Base-by-base conservation (phyloP, 1,140 invertebrate species). In the Philotrypesis tridentata region DNA sequence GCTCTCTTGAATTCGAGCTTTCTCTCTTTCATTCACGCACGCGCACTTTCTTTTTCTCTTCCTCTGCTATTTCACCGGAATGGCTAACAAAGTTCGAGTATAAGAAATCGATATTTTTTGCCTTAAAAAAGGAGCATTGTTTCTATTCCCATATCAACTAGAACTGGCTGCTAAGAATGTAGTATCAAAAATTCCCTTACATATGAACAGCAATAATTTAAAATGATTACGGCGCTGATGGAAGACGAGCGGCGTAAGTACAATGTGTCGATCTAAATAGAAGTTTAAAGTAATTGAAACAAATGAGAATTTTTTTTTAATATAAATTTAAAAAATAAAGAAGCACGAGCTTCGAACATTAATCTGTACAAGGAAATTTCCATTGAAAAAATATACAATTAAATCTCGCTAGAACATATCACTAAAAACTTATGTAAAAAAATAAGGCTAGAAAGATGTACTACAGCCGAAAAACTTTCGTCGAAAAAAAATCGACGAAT, bases 211-310 rank as follows among this genome's bases (percentile, higher is more conserved):
- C 23, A 33, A 40, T n/a, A 48, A 79, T 27, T 73, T 67, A 17
- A 67, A 78, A 60, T 48, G 40, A 48, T 78, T 77, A 68, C 75
- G 75, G 61, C 83, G 70, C 74, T 75, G 43, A 75, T 82, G 79
- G 79, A 84, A 84, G 83, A 82, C 75, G 12, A 81, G 74, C 79
- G 72, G 17, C 76, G 25, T 84, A 82, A 84, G 76, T 84, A 78
- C 73, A 82, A 77, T 81, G 25, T 75, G 60, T 61, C 27, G 48
- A 61, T 73, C 21, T 75, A 74, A 48, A 77, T 72, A 71, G 33
- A 40, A 33, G 29, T 80, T 80, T 65, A 37, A 37, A 43, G 25
- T 76, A 65, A 72, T 71, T 79, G 37, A 63, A n/a, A 72, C 1
- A 68, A 77, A 71, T 43, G 23, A 82, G 70, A 70, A 61, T 70